Evolutionary conservation across 1,140 invertebrate genomes (phyloP).

Genomic region (Homarus americanus): DNA sequence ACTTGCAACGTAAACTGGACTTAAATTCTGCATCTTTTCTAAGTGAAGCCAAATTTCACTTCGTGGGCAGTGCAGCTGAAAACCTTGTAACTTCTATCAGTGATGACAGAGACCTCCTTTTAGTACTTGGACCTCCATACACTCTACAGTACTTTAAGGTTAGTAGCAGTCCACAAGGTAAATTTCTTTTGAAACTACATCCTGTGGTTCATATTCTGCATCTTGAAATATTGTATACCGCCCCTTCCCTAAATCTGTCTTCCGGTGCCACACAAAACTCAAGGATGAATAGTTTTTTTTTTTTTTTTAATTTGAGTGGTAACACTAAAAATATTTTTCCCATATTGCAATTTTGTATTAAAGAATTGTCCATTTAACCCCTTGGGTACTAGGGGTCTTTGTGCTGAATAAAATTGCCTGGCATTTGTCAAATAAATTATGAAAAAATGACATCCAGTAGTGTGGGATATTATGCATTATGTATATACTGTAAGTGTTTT

Average conservation of each 20-base stretch:
- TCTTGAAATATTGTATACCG: neutral
- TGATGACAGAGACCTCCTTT: constrained; percentile 27
- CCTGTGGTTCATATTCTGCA: neutral
- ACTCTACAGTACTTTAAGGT: constrained; percentile 35
- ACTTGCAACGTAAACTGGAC: neutral
- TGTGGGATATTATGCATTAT: too few species aligned
- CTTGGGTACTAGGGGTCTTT: too few species aligned
- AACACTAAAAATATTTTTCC: too few species aligned
- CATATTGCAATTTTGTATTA: too few species aligned
- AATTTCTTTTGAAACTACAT: neutral
- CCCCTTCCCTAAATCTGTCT: too few species aligned
- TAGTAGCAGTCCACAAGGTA: neutral
- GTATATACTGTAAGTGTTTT: neutral
- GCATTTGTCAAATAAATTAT: too few species aligned
- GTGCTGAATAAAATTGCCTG: too few species aligned
- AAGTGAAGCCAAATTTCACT: constrained; percentile 9
- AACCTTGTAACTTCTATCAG: constrained; percentile 3
- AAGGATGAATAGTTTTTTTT: too few species aligned
- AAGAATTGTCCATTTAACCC: too few species aligned
- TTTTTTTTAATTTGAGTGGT: too few species aligned
- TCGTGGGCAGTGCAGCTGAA: constrained; percentile 39
- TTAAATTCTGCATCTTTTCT: constrained; percentile 10
- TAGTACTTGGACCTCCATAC: constrained; percentile 31
- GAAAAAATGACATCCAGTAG: too few species aligned
- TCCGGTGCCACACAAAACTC: too few species aligned